Evolutionary conservation across 2,888 invertebrate species (phyloP).

Genomic region (Rambutsinella grinnellia): DNA sequence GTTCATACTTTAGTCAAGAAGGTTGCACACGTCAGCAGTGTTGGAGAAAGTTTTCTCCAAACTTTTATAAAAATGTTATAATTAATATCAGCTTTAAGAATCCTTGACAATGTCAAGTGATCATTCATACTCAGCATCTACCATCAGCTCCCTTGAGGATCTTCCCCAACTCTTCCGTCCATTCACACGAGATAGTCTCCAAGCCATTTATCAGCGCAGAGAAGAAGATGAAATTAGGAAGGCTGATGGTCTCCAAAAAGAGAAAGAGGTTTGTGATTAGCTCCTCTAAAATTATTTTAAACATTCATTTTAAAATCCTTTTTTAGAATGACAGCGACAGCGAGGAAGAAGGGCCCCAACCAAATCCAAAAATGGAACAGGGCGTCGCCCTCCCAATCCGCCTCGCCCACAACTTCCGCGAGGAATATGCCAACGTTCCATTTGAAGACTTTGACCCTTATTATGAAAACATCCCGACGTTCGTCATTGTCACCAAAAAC

Average conservation of each 20-base stretch:
- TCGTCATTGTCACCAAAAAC: background rate
- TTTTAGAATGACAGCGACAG: background rate
- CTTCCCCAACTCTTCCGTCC: constrained; percentile 1
- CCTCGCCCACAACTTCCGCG: background rate
- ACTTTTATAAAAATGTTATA: too few species aligned
- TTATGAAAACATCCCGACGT: background rate
- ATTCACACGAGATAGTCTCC: background rate
- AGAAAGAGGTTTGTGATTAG: background rate
- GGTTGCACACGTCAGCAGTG: too few species aligned
- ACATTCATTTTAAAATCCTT: background rate
- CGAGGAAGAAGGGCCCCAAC: background rate
- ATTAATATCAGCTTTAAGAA: too few species aligned
- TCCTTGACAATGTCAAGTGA: too few species aligned
- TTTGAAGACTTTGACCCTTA: background rate
- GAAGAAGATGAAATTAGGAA: background rate
- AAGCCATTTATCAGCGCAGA: background rate
- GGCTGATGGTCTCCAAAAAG: background rate
- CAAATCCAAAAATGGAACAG: background rate
- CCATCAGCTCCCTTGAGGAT: too few species aligned
- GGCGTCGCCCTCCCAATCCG: background rate
- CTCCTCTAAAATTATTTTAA: background rate
- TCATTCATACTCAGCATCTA: too few species aligned
- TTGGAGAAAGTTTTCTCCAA: too few species aligned
- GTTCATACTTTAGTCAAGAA: too few species aligned
- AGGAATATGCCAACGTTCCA: background rate